phyloP scores from a whole-genome alignment of 1,140 invertebrate genomes.

The Apis mellifera region Amel_HAv3.1 CM009934.2:6029001-6029500 shows the following conservation, averaged over 20 bases:
- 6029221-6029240: rapidly evolving
- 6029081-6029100: too few species aligned
- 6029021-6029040: background rate
- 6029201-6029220: background rate
- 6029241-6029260: rapidly evolving
- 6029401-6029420: too few species aligned
- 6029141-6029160: background rate
- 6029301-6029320: too few species aligned
- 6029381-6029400: too few species aligned
- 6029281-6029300: background rate
- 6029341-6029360: too few species aligned
- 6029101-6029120: too few species aligned
- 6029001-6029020: slow-evolving; percentile 35
- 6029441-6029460: too few species aligned
- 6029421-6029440: too few species aligned
- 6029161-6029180: background rate
- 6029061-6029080: background rate
- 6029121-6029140: background rate
- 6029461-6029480: too few species aligned
- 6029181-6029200: background rate
- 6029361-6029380: too few species aligned
- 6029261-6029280: background rate
- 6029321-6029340: too few species aligned
- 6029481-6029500: too few species aligned
- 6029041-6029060: slow-evolving; percentile 34